Evolutionary conservation across 2,888 invertebrate species (phyloP), one percentile per base, ranked within the genome.

Genomic region (Drosophila hawaiiensis): DNA sequence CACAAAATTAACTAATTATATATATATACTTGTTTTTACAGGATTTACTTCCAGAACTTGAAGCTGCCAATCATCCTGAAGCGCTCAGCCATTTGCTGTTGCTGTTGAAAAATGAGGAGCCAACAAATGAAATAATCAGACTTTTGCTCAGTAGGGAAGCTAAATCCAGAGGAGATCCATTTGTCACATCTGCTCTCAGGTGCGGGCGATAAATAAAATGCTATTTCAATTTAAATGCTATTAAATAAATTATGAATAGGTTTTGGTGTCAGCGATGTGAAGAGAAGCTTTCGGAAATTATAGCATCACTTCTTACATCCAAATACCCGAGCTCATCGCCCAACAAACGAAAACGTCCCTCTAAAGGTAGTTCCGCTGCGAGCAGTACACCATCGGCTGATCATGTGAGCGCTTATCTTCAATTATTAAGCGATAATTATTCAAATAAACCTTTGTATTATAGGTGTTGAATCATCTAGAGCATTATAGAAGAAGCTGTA

Each of bases 251-350:
- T 29, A 52, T 62, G 14, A 22, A 56, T 22, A 94, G 94, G 91
- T 97, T 97, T 94, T 99, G 98, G 99, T 98, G 97, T 93, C 97
- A 97, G 90, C 97, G 98, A 89, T 96, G 96, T 91, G 97, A 98
- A 91, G 98, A 98, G 89, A 97, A 97, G 93, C 95, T 97, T 70
- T 97, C 96, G 7, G 97, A 97, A 93, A 94, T 97, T 78, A 95
- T 97, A 72, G 96, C 97, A 58, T 96, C 96, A 84, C 94, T 97
- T 71, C 94, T 97, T 91, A 97, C 96, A 91, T 96, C 96, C 75
- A 95, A 97, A 91, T 97, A 97, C 93, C 97, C 97, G 63, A 96
- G 96, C 68, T 97, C 97, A 39, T 97, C 97, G 78, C 98, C 98
- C 10, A 98, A 97, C 91, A 98, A 98, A 93, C 95, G 98, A 94